Evolutionary conservation across 1,140 invertebrate species (phyloP).

Genomic region (Anagrus nilaparvatae): DNA sequence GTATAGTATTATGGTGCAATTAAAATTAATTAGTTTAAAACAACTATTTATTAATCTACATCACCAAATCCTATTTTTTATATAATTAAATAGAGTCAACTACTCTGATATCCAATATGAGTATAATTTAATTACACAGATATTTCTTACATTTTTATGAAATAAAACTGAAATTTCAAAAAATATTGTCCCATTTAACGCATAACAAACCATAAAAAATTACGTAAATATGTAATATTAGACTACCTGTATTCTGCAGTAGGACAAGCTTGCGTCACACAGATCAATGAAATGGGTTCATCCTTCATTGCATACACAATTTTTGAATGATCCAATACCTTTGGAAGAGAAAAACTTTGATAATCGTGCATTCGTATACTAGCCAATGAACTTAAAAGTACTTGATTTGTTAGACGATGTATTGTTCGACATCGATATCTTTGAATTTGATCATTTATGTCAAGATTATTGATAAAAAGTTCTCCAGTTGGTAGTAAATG

Average conservation of each 20-base stretch:
- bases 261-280: conserved; percentile 63
- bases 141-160: too few species aligned
- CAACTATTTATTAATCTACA: too few species aligned
- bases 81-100: too few species aligned
- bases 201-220: too few species aligned
- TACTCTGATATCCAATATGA: too few species aligned
- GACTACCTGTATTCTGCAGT: conserved; percentile 66
- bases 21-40: too few species aligned
- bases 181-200: too few species aligned
- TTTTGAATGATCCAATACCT: conserved; percentile 57
- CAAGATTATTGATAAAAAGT: conserved; percentile 64
- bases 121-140: too few species aligned
- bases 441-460: conserved; percentile 62
- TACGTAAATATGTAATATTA: too few species aligned
- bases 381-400: conserved; percentile 60
- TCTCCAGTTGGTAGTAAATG: conserved; percentile 71
- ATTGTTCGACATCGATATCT: conserved; percentile 69
- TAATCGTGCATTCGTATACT: conserved; percentile 65
- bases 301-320: conserved; percentile 60
- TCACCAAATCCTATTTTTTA: too few species aligned
- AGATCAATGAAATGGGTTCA: conserved; percentile 62
- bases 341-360: conserved; percentile 54
- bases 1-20: too few species aligned
- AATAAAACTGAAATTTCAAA: too few species aligned
- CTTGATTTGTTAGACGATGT: conserved; percentile 64